Evolutionary conservation across 2,113 vertebrate genomes (phyloP).

Genomic region (Uria lomvia): DNA sequence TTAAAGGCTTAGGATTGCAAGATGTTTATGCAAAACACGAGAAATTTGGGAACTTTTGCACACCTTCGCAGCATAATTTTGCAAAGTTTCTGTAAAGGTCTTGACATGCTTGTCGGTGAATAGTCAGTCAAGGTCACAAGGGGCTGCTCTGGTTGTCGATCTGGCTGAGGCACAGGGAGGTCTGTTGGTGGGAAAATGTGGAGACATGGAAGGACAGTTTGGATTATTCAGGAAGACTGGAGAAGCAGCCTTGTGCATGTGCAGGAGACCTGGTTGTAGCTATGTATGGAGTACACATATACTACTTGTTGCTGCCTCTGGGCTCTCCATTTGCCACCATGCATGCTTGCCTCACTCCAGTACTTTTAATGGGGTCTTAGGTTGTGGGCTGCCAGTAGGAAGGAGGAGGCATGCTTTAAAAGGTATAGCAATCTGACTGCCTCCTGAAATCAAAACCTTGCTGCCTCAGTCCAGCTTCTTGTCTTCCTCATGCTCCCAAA

Average conservation of each 20-base stretch:
- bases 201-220: neutral
- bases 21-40: neutral
- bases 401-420: neutral
- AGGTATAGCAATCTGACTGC: neutral
- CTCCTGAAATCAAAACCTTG: neutral
- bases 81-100: neutral
- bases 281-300: neutral
- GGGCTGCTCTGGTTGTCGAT: neutral
- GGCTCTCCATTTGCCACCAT: neutral
- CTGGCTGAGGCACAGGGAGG: neutral
- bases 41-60: neutral
- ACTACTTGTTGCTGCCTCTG: neutral
- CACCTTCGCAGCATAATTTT: neutral
- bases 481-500: neutral
- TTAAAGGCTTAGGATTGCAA: neutral
- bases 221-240: neutral
- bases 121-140: neutral
- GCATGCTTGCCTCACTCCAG: neutral
- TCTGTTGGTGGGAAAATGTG: neutral
- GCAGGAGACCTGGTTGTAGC: neutral
- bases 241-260: neutral
- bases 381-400: neutral
- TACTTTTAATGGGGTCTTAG: neutral
- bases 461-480: neutral
- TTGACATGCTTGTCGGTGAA: neutral